These are phyloP conservation scores for Electrona antarctica DNA, from an alignment of 2,113 vertebrate species.

Conservation along the genomic window DNA sequence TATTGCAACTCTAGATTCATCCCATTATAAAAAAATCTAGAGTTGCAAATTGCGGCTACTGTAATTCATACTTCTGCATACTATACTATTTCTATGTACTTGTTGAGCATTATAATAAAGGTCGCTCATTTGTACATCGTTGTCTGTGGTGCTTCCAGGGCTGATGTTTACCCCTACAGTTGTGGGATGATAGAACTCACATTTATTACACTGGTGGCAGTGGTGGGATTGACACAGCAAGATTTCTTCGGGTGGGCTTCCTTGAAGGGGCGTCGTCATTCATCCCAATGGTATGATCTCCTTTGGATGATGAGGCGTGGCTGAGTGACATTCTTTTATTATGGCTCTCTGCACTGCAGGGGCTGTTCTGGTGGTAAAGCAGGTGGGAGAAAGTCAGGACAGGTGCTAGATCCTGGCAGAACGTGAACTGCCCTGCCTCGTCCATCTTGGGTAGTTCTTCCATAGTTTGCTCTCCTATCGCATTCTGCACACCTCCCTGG, in stretches of 20 bases:
- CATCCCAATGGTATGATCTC: constrained; percentile 15
- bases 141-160: too few relatives aligned
- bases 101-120: too few relatives aligned
- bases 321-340: constrained; percentile 42
- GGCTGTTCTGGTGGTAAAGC: constrained; percentile 75
- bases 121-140: too few relatives aligned
- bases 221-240: constrained; percentile 78
- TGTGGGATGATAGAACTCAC: too few relatives aligned
- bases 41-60: too few relatives aligned
- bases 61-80: too few relatives aligned
- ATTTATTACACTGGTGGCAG: too few relatives aligned
- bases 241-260: constrained; percentile 83
- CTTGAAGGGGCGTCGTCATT: constrained; percentile 64
- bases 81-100: too few relatives aligned
- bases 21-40: too few relatives aligned
- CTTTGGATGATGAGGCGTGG: constrained; percentile 59
- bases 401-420: constrained; percentile 67
- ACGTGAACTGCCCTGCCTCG: constrained; percentile 20
- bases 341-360: constrained; percentile 78
- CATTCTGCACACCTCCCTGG: constrained; percentile 69
- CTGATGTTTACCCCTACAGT: too few relatives aligned
- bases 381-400: constrained; percentile 88
- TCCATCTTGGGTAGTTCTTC: constrained; percentile 36
- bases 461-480: constrained; percentile 35
- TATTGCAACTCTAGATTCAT: too few relatives aligned